Conservation (phyloP, 2,888 invertebrate species). For the Acheta domesticus region DNA sequence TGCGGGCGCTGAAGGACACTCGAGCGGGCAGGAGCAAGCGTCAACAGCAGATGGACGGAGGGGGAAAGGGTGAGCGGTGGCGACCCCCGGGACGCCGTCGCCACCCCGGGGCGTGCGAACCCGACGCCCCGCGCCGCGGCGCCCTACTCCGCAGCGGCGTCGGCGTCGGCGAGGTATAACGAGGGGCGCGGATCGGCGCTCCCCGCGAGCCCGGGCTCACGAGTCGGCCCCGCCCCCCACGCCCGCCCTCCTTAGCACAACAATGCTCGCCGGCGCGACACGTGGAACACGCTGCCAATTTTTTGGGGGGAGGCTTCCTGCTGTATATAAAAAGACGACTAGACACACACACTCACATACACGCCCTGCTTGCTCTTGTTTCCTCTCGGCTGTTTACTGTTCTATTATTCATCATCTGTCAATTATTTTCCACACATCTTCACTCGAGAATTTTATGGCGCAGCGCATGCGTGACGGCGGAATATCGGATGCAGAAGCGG, state of each 20-base stretch:
- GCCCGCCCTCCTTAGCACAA: slow-evolving; percentile 30
- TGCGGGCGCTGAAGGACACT: too few relatives aligned
- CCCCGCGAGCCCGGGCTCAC: not conserved
- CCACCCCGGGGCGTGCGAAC: too few relatives aligned
- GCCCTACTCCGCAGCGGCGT: not conserved
- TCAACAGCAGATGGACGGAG: too few relatives aligned
- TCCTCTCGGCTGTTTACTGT: not conserved
- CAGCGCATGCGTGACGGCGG: not conserved
- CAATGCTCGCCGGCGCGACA: slow-evolving; percentile 21
- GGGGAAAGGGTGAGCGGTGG: too few relatives aligned
- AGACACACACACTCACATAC: too few relatives aligned
- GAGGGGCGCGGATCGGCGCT: not conserved
- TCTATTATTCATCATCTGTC: slow-evolving; percentile 24
- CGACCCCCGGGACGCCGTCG: too few relatives aligned
- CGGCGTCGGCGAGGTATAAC: too few relatives aligned
- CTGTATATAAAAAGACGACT: not conserved
- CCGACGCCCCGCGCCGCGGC: too few relatives aligned
- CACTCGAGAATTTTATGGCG: not conserved
- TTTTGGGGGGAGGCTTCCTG: not conserved
- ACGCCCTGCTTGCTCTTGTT: not conserved
- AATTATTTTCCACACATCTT: slow-evolving; percentile 23
- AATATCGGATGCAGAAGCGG: not conserved
- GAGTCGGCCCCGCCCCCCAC: not conserved
- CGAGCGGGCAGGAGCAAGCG: too few relatives aligned
- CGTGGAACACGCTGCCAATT: slow-evolving; percentile 1